Evolutionary conservation across 1,140 invertebrate genomes (phyloP), one percentile per base, ranked within the genome.

Genomic region (Patella vulgata): DNA sequence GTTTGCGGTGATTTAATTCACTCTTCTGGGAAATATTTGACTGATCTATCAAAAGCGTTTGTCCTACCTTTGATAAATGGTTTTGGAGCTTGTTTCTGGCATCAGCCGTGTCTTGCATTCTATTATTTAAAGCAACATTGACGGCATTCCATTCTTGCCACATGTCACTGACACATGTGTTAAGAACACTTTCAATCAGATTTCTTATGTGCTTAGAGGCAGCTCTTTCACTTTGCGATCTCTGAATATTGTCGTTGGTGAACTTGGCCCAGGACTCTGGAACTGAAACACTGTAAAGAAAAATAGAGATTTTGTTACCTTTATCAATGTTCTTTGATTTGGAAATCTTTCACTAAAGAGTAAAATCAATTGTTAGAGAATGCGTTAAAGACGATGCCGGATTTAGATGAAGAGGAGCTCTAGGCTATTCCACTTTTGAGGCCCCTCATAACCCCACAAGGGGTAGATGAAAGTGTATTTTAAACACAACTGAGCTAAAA

Each of bases 191-290:
- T 62, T 96, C 93, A 23, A 91, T 88, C 73, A 93, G 91, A 36
- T 86, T 84, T 8, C 93, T 86, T 76, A 95, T 86, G 82, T 96
- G 91, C 54, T 90, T 88, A 2, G 93, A 92, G 78, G 90, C 91
- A 36, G 90, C 89, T 43, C 95, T 86, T 82, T 96, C 94, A 2
- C 88, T 88, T 86, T 95, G 93, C 17, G 94, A 96, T 69, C 91
- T 89, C 84, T 92, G 89, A 62, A 93, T 88, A 75, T 92, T 91
- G 72, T 89, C 87, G 76, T 94, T 93, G 73, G 90, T 93, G 77
- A 93, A 91, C 75, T 93, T 90, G 0, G 93, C 90, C 95, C 95
- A 97, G 8, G 91, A 90, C 70, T 92, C 90, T 55, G 92, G 91
- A 61, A 91, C 92, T 66, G 90, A 93, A 11, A 92, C 87, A 17